phyloP scores from a whole-genome alignment of 2,888 invertebrate species.

The Pollenia labialis region DNA sequence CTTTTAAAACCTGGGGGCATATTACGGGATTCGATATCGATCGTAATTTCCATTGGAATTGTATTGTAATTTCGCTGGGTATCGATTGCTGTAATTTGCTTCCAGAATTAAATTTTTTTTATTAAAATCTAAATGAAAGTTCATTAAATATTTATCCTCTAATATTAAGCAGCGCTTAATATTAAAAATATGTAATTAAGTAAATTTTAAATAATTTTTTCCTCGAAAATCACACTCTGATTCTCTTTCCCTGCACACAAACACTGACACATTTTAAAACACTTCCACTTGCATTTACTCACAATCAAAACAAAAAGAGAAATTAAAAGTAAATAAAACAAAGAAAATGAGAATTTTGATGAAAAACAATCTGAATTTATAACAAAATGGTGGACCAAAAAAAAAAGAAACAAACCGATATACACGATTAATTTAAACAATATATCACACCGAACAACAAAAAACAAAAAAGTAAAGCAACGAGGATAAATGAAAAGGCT shows the following conservation, averaged over 20 bases:
- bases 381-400: constrained; percentile 71
- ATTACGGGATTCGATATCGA: too few relatives aligned
- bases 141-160: too few relatives aligned
- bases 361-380: constrained; percentile 59
- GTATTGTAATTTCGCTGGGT: too few relatives aligned
- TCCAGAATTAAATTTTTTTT: neutral
- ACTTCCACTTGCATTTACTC: neutral
- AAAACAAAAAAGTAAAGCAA: constrained; percentile 27
- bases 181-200: constrained; percentile 39
- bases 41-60: too few relatives aligned
- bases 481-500: constrained; percentile 61
- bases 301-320: constrained; percentile 50
- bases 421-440: constrained; percentile 59
- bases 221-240: constrained; percentile 3
- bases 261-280: neutral
- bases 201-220: constrained; percentile 44
- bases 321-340: constrained; percentile 61
- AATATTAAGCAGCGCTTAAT: too few relatives aligned
- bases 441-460: constrained; percentile 27
- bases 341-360: constrained; percentile 49
- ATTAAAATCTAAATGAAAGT: too few relatives aligned
- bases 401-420: constrained; percentile 50
- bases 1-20: too few relatives aligned
- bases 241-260: neutral
- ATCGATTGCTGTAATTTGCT: too few relatives aligned